Conservation (phyloP, 37 sponge, comb jelly and placozoan species). For the Ianthella basta region DNA sequence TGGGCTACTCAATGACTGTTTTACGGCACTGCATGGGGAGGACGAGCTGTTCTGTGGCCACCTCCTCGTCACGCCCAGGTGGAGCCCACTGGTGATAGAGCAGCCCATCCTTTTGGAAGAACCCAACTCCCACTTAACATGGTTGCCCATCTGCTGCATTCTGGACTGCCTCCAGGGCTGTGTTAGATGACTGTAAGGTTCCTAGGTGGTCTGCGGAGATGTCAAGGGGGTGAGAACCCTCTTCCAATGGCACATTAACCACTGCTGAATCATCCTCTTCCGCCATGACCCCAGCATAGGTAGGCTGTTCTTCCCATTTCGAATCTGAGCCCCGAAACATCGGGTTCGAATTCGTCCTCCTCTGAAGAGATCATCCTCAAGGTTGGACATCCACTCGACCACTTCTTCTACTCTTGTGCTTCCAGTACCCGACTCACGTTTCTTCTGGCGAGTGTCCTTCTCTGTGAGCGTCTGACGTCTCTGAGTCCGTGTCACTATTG, state of each 20-base stretch:
- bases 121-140: not conserved
- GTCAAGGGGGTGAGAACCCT: not conserved
- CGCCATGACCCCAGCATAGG: too few species aligned
- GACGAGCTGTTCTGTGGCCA: not conserved
- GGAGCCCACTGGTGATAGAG: conserved; percentile 25
- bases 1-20: not conserved
- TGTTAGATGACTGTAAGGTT: conserved; percentile 8
- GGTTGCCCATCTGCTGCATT: not conserved
- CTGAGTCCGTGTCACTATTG: not conserved
- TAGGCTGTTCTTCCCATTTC: too few species aligned
- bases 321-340: conserved; percentile 5
- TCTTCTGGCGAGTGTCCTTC: too few species aligned
- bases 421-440: too few species aligned
- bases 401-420: too few species aligned
- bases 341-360: not conserved
- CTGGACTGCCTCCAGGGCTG: not conserved
- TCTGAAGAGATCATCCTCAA: conserved; percentile 29
- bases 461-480: too few species aligned
- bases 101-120: conserved; percentile 10
- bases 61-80: conserved; percentile 9
- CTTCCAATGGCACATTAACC: not conserved
- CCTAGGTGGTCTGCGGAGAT: conserved; percentile 16
- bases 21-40: not conserved
- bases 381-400: not conserved
- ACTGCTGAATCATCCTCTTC: too few species aligned